These are phyloP conservation scores for Ciconia nigra DNA, from an alignment of 2,797 vertebrate genomes.

Conservation along the genomic window DNA sequence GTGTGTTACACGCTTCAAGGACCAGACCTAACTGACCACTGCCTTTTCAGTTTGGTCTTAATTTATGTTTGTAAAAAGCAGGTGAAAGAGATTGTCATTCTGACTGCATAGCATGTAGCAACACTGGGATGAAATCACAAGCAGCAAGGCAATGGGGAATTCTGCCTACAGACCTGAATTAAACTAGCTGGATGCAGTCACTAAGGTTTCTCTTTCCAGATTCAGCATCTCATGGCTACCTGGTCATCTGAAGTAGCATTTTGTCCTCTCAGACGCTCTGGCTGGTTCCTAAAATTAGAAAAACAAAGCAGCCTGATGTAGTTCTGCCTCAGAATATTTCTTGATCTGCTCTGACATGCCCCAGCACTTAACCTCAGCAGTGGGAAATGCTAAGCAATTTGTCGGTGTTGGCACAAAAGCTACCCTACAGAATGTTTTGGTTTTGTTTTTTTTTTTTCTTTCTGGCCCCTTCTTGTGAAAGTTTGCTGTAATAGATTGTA, in stretches of 20 bases:
- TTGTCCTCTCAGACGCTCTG: background rate
- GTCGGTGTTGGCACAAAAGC: background rate
- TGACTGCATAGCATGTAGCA: background rate
- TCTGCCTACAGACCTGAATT: background rate
- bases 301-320: background rate
- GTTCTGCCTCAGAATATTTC: background rate
- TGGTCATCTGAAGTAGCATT: background rate
- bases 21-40: background rate
- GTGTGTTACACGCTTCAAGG: background rate
- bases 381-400: background rate
- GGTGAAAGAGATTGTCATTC: background rate
- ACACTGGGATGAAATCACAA: background rate
- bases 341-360: background rate
- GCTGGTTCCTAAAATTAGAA: background rate
- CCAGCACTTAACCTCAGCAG: background rate
- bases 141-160: background rate
- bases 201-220: background rate
- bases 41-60: background rate
- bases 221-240: background rate
- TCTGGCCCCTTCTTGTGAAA: background rate
- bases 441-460: background rate
- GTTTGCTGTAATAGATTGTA: background rate
- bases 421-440: background rate
- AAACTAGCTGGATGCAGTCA: background rate
- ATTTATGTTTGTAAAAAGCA: background rate